Evolutionary conservation across 2,888 invertebrate genomes (phyloP), one percentile per base, ranked within the genome.

Genomic region (Aspidapion aeneum): DNA sequence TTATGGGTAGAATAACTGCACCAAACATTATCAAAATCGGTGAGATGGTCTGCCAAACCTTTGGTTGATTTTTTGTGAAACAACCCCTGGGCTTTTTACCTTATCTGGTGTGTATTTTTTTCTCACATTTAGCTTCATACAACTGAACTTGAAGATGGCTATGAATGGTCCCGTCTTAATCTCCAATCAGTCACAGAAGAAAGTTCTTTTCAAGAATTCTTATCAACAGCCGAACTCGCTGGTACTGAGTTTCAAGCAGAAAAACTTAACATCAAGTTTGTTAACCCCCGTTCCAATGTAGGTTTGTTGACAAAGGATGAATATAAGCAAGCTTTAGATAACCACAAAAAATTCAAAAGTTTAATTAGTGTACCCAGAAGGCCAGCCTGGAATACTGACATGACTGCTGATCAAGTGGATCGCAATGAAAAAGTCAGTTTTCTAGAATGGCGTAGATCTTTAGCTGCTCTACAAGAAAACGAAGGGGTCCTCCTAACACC

Each of bases 161-260:
- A 90, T 72, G 93, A 96, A 65, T 96, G 94, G 94, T 93, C 91
- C 49, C 85, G 94, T 7, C 82, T 96, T 1, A 96, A 96, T 80
- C 84, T 96, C 0, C 90, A 91, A 74, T 97, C 97, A 0, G 92
- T 97, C 0, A 98, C 97, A 0, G 97, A 98, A 71, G 95, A 97
- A 78, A 94, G 91, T n/a, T 93, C 95, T 0, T 88, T 98, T 65
- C 94, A 98, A 82, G 98, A 98, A 75, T 98, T 99, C 78, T 82
- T 99, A 1, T 90, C 94, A 0, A 98, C 94, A 0, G 98, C 98
- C 0, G 92, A 97, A 79, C 81, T 99, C 63, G 97, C 98, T 0
- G 94, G 94, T 50, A 92, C 93, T 0, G 96, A 98, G 78, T 99
- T 98, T 77, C 90, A 91, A 74, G 90, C 93, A 1, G 96, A 96